Percentiles rank a stretch among this genome's conserved stretches.
Conservation (phyloP, 2,113 vertebrate species). For the Desmodus rotundus region DNA sequence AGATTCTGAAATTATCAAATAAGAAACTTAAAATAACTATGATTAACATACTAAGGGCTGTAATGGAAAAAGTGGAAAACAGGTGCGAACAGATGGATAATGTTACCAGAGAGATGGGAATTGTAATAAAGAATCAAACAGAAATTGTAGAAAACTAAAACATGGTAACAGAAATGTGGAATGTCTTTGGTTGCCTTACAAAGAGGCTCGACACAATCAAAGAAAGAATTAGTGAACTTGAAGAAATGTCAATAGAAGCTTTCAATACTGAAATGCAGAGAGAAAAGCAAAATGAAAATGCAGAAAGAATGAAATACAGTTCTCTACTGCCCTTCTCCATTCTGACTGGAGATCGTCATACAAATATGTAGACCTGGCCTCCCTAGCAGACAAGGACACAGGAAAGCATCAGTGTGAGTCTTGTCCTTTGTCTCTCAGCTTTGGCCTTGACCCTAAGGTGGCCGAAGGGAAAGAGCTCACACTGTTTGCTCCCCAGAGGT, state of each 20-base stretch:
- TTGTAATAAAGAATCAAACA: neutral
- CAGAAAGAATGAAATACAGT: neutral
- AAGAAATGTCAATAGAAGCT: neutral
- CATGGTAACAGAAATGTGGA: neutral
- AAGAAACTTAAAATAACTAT: neutral
- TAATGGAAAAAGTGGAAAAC: neutral
- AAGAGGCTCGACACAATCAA: neutral
- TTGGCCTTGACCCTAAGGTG: neutral
- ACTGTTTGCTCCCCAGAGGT: neutral
- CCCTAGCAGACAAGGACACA: neutral
- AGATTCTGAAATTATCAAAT: neutral
- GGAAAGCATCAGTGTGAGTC: neutral
- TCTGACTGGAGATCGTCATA: neutral
- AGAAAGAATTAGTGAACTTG: neutral
- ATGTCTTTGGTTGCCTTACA: neutral
- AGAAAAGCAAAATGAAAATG: neutral
- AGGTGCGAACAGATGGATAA: neutral
- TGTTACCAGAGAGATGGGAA: neutral
- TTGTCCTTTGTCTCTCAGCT: neutral
- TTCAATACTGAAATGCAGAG: neutral
- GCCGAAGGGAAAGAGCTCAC: neutral
- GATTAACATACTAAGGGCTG: neutral
- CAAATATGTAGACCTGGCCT: neutral
- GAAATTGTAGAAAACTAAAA: neutral
- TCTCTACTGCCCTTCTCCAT: neutral